phyloP scores from a whole-genome alignment of 2,113 vertebrate species.

The Oreochromis aureus region DNA sequence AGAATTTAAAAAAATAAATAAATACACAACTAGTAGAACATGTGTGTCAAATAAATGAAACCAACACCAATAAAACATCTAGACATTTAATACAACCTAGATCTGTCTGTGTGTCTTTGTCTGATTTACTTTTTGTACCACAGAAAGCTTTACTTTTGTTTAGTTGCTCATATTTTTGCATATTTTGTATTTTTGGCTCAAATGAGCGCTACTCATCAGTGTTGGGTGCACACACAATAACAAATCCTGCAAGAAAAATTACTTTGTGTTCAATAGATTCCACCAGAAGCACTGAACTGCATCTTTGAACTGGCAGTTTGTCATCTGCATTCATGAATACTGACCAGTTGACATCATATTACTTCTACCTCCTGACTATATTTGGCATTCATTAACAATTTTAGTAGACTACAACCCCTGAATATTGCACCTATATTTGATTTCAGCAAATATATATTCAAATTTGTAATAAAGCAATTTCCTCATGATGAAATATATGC shows the following conservation, averaged over 20 bases:
- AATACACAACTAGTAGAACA: constrained; percentile 61
- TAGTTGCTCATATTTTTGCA: background rate
- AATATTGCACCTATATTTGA: background rate
- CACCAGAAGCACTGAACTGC: background rate
- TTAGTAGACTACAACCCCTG: background rate
- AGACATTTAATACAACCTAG: constrained; percentile 79
- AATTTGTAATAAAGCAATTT: background rate
- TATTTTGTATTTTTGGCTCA: background rate
- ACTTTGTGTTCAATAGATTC: background rate
- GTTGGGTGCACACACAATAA: background rate
- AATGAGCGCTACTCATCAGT: background rate
- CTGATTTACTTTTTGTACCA: background rate
- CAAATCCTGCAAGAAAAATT: background rate
- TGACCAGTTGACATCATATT: background rate
- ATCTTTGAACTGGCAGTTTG: background rate
- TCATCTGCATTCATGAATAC: background rate
- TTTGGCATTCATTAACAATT: background rate
- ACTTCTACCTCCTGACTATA: background rate
- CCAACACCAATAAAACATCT: constrained; percentile 81
- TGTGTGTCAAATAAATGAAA: constrained; percentile 75
- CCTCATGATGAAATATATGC: background rate
- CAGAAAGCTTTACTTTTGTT: background rate
- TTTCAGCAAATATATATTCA: background rate
- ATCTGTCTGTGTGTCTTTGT: constrained; percentile 59
- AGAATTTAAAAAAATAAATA: constrained; percentile 9